Evolutionary conservation across 2,797 vertebrate genomes (phyloP), one percentile per base, ranked within the genome.

Genomic region (Clarias fuscus): DNA sequence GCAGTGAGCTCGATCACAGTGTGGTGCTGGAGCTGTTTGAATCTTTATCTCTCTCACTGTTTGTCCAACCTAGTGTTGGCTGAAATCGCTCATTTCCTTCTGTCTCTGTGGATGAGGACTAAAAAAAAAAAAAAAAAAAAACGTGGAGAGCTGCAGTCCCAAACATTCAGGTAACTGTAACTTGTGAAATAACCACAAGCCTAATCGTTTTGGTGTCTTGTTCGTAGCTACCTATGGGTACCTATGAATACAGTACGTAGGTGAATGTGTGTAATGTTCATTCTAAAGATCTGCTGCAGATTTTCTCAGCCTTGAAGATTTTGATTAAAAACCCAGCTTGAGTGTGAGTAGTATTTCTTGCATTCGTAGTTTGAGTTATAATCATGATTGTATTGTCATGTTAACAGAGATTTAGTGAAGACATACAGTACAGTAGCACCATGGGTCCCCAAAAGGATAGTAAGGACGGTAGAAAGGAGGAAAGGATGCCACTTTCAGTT

Each of bases 91-190:
- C 22, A 67, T 61, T 24, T 59, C 30, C 22, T 1, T 43, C 64
- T 30, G 0, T 30, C 22, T 86, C 37, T 84, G 64, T 48, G 30
- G 27, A 48, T 72, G 24, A 53, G 22, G 40, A 73, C 40, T 15
- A 48, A 24, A 48, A 53, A 71, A 85, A 88, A 89, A 30, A 30
- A 30, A 2, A 33, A 33, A 87, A n/a, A 71, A 85, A 88, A 89
- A 87, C 81, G 33, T 72, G 71, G 72, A 77, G 75, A 70, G 78
- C 86, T 86, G 81, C 43, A 7, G 86, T 84, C 43, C 76, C 61
- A 53, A 86, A 11, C 53, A 64, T 30, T 4, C 5, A 22, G 86
- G 86, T 86, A 90, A 89, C 68, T 81, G 85, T 85, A 64, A 75
- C 78, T 59, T 83, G 78, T 80, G 64, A 81, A 40, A 78, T 83